Conservation (phyloP, 2,888 invertebrate genomes). For the Elgonia sp. region DNA sequence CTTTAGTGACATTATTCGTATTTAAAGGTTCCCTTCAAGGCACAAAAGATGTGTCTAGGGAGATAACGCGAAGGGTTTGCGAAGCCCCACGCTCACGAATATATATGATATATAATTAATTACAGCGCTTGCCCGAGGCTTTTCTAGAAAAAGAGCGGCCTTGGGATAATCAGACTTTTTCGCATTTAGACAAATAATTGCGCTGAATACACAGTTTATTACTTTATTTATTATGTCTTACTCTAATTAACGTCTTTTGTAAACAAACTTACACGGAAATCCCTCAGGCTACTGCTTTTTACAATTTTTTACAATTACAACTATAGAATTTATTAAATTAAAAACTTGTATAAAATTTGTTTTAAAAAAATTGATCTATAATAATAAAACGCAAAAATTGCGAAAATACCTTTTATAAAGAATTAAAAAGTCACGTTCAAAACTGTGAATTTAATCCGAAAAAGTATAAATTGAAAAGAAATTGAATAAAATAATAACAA, state of each 20-base stretch:
- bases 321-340: not conserved
- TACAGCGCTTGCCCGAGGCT: conserved; percentile 53
- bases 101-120: conserved; percentile 72
- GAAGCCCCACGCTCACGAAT: conserved; percentile 55
- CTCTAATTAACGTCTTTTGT: conserved; percentile 47
- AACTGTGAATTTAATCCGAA: too few relatives aligned
- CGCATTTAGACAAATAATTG: conserved; percentile 65
- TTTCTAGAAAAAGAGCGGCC: conserved; percentile 55
- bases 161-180: conserved; percentile 53
- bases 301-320: not conserved
- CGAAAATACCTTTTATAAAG: too few relatives aligned
- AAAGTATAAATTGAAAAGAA: too few relatives aligned
- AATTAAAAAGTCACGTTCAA: too few relatives aligned
- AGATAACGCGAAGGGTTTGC: conserved; percentile 66
- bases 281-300: not conserved
- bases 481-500: too few relatives aligned
- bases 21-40: conserved; percentile 67
- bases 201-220: conserved; percentile 49
- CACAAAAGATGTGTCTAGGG: conserved; percentile 65
- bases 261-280: not conserved
- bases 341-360: too few relatives aligned
- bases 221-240: conserved; percentile 49
- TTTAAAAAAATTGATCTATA: too few relatives aligned
- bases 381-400: too few relatives aligned
- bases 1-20: conserved; percentile 70